Conservation (phyloP, 2,113 vertebrate genomes). For the Diglossa brunneiventris region DNA sequence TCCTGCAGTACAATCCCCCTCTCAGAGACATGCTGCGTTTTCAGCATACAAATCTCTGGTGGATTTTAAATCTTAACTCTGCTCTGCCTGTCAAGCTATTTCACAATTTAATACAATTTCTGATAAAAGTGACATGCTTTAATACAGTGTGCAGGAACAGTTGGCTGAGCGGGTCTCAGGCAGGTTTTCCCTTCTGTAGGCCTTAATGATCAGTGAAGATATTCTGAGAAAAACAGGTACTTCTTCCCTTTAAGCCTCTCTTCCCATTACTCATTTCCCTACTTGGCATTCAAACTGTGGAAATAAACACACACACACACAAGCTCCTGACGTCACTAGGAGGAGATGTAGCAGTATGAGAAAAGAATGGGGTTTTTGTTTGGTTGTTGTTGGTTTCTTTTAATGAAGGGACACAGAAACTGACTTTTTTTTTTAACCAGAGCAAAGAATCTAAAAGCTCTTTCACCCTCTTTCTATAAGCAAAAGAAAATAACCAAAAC, state of each 20-base stretch:
- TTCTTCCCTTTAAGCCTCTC: not conserved
- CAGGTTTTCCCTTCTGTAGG: not conserved
- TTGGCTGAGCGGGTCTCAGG: not conserved
- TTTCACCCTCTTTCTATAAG: not conserved
- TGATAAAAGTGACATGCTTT: not conserved
- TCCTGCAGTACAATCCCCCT: not conserved
- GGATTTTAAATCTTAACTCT: not conserved
- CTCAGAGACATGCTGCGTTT: not conserved
- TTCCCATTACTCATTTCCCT: conserved; percentile 24
- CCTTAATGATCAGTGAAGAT: not conserved
- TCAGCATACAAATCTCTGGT: not conserved
- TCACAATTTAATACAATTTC: not conserved
- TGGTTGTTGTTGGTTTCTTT: not conserved
- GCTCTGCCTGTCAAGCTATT: not conserved
- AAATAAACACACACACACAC: conserved; percentile 11
- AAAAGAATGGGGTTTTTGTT: not conserved
- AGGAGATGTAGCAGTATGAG: not conserved
- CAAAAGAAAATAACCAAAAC: not conserved
- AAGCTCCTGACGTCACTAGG: not conserved
- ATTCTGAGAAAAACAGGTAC: not conserved
- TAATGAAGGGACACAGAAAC: not conserved
- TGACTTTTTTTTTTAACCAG: not conserved
- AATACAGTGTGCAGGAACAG: not conserved
- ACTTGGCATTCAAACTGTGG: not conserved
- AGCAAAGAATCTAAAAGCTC: not conserved